Conservation (phyloP, 2,797 vertebrate genomes). For the Pipistrellus pygmaeus region DNA sequence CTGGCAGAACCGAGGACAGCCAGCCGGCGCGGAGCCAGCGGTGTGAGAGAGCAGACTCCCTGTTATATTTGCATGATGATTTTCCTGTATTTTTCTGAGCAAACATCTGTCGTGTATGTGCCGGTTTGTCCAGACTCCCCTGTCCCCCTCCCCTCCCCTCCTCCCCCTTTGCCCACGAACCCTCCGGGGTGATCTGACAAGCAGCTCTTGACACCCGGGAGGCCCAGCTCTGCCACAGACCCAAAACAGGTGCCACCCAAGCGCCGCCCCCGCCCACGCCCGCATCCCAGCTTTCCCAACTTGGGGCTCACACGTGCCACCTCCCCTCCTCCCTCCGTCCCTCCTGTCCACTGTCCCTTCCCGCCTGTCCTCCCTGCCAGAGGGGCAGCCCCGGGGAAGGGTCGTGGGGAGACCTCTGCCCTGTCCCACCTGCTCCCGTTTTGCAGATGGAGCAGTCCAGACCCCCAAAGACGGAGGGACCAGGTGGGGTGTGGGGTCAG, state of each 20-base stretch:
- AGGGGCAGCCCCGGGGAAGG: not conserved
- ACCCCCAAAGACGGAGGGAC: not conserved
- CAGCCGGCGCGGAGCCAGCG: slow-evolving; percentile 71
- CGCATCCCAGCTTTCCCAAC: not conserved
- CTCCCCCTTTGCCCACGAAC: slow-evolving; percentile 49
- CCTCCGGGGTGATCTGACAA: slow-evolving; percentile 82
- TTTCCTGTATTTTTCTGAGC: slow-evolving; percentile 91
- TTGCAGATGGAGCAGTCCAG: not conserved
- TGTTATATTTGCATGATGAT: slow-evolving; percentile 89
- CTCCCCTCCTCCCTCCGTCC: not conserved
- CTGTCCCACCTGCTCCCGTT: not conserved
- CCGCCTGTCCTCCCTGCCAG: not conserved
- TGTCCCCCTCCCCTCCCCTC: slow-evolving; percentile 58
- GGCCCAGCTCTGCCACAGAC: slow-evolving; percentile 80
- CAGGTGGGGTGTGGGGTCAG: not conserved
- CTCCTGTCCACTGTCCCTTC: not conserved
- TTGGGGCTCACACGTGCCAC: slow-evolving; percentile 7
- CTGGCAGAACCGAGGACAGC: slow-evolving; percentile 32
- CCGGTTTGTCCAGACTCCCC: slow-evolving; percentile 87
- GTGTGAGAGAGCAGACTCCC: slow-evolving; percentile 83
- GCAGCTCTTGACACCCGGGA: slow-evolving; percentile 82
- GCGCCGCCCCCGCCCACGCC: slow-evolving; percentile 37
- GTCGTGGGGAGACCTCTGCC: not conserved
- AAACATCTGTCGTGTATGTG: slow-evolving; percentile 91
- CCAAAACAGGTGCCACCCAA: slow-evolving; percentile 79